Percentiles rank a stretch among this genome's conserved stretches.
Evolutionary conservation across 2,113 vertebrate species (phyloP).

Genomic region (Rhinoderma darwinii): DNA sequence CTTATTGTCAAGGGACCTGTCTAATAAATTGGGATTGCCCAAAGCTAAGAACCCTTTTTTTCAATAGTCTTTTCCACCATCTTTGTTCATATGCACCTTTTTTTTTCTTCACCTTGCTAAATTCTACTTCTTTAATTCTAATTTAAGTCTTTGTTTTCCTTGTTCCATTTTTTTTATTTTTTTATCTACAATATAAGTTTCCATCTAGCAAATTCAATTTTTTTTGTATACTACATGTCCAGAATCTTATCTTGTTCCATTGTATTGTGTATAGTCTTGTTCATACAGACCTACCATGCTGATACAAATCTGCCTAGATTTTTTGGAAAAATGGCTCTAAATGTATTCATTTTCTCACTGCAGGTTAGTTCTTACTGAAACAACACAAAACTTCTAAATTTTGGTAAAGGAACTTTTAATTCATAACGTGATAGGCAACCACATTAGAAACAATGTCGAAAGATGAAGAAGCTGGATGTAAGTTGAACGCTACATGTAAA

Average conservation of each 20-base stretch:
- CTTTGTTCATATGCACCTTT: background rate
- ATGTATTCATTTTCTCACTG: background rate
- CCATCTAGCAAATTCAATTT: background rate
- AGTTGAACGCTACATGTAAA: constrained; percentile 80
- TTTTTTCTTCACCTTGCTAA: background rate
- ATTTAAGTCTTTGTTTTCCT: background rate
- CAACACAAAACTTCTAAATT: background rate
- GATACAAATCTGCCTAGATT: background rate
- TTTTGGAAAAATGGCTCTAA: background rate
- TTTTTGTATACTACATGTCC: background rate
- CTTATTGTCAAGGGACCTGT: background rate
- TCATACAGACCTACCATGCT: background rate
- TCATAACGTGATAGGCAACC: background rate
- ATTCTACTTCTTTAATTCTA: background rate
- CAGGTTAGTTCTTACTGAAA: constrained; percentile 24
- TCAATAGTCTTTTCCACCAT: background rate
- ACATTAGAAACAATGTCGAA: constrained; percentile 81
- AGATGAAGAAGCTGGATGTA: constrained; percentile 81
- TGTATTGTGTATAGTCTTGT: background rate
- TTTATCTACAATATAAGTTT: background rate
- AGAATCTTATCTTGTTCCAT: background rate
- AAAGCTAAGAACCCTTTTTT: background rate
- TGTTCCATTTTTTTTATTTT: background rate
- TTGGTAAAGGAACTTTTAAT: background rate
- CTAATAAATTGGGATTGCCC: background rate